Percentiles rank a stretch among this genome's conserved stretches.
Evolutionary conservation across 2,888 invertebrate species (phyloP).

Genomic region (Myathropa florea): DNA sequence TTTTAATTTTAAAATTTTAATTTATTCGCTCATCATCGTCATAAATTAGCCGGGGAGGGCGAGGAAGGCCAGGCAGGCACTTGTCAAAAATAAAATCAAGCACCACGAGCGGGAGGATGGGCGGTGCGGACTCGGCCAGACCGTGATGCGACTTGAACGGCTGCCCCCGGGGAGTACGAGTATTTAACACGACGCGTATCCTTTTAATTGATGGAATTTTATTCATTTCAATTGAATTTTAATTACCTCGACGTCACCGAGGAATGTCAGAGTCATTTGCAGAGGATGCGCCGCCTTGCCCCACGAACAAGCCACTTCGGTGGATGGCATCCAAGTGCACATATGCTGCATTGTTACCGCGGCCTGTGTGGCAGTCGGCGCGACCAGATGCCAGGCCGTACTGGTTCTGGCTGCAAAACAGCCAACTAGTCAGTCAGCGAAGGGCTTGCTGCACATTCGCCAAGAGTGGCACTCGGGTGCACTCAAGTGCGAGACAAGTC

Average conservation of each 20-base stretch:
- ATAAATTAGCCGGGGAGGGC: conserved; percentile 53
- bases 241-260: conserved; percentile 79
- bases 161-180: conserved; percentile 64
- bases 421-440: not conserved
- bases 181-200: conserved; percentile 68
- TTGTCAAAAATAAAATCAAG: conserved; percentile 52
- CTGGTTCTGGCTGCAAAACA: not conserved
- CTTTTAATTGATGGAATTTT: conserved; percentile 71
- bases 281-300: conserved; percentile 26
- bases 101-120: not conserved
- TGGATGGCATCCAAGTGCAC: not conserved
- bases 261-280: conserved; percentile 78
- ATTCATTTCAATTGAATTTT: conserved; percentile 78
- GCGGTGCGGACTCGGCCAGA: not conserved
- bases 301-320: not conserved
- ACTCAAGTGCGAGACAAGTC: conserved; percentile 65
- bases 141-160: not conserved
- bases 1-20: conserved; percentile 36
- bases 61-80: conserved; percentile 27
- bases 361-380: conserved; percentile 4
- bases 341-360: conserved; percentile 45
- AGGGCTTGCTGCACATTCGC: conserved; percentile 55
- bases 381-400: not conserved
- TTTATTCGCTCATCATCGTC: conserved; percentile 61
- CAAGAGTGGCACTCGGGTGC: conserved; percentile 42